Base-by-base conservation (phyloP, 2,888 invertebrate genomes). In the Onchidella celtica region DNA sequence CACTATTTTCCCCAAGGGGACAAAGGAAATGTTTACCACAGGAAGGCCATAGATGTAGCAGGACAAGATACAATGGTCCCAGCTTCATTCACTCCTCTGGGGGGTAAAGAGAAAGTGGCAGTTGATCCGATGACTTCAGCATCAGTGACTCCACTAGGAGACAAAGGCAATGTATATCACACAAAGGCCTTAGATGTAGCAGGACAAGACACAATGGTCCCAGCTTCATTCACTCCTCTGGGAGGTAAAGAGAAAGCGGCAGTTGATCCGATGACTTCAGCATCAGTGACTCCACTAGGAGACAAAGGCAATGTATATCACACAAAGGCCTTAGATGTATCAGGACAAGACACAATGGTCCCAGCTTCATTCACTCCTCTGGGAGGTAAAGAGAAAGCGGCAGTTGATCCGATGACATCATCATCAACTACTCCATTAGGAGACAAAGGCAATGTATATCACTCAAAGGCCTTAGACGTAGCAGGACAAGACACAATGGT, bases 21-120 rank as follows among this genome's bases (percentile, higher is more conserved):
- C 32, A 66, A 40, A 66, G 83, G 83, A 1, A 79, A 79, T 38
- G 63, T 75, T 47, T 40, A 65, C 57, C 63, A 79, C 47, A 65
- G 70, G 47, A 38, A 76, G 32, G 75, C 79, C 17, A 68, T 83
- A 11, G 79, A 83, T 72, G 76, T 83, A 2, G 38, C 66, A 34
- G 75, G 68, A 17, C 70, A 79, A 36, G 83, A 83, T 57, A 57
- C 27, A 2, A 38, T 76, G 27, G 57, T 40, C 34, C n/a, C 63
- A n/a, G 29, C 61, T 27, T 47, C 68, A 2, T 59, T 21, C 24
- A 40, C 65, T 61, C 66, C 77, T 55, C 29, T 47, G 2, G 77
- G 73, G n/a, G 57, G 65, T 36, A 1, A 75, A 76, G 59, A 38
- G 38, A 40, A 17, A 9, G 11, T 32, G 0, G 2, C 40, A 2